Evolutionary conservation across 1,140 invertebrate genomes (phyloP), one percentile per base, ranked within the genome.

Genomic region (Hestina assimilis): DNA sequence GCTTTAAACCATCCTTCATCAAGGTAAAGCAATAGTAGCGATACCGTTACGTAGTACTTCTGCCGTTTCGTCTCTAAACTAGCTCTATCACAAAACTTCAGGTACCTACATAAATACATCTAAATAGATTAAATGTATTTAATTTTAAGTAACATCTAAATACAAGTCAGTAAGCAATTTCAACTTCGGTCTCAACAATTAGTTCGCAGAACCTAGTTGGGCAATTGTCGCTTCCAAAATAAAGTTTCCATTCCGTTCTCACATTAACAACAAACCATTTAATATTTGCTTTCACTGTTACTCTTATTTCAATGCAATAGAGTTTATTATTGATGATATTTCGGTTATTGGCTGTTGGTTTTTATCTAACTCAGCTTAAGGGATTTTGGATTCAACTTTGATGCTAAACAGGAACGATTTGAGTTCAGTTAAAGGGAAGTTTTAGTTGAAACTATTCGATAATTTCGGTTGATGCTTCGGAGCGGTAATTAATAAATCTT

Each of bases 321-420:
- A 63, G 63, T 45, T 57, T 23, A 50, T 14, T 26, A 28, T 47
- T 8, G 2, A 7, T 26, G 19, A 23, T 1, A 9, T 12, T 3
- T 2, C 6, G 5, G 17, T 0, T 20, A 17, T 38, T 38, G 15
- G 3, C n/a, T 17, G 46, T 63, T 69, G 61, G 62, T 66, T 66
- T 69, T 63, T 69, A 68, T 63, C 60, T 72, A 78, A 77, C 70
- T 71, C 59, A 62, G 72, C 78, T 83, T 83, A 79, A 77, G 66
- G 79, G 77, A 79, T 83, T 79, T 79, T 52, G 61, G 66, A 78
- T 72, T 81, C 65, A 67, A 76, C 75, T 78, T 75, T 66, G 68
- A 78, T 75, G 66, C 66, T 79, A 78, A 76, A 72, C 74, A 76
- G 68, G 52, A 69, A 57, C 72, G 62, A 74, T 77, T 78, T 72